Conservation (phyloP, 2,113 vertebrate genomes). For the Melanerpes formicivorus region DNA sequence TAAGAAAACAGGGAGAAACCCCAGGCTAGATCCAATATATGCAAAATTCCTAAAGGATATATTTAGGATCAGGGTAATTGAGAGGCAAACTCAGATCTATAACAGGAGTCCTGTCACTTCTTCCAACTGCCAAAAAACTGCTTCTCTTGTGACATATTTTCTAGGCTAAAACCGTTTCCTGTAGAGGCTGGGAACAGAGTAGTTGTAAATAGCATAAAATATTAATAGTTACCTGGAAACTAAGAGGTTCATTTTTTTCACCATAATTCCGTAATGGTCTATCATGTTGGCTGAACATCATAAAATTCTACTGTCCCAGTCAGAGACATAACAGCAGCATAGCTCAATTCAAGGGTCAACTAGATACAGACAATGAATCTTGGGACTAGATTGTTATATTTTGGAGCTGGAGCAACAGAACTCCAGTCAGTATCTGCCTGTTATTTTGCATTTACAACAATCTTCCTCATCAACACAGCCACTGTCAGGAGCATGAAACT, state of each 20-base stretch:
- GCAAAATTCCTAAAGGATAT: conserved; percentile 43
- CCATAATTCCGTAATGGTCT: accelerated
- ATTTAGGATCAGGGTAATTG: conserved; percentile 40
- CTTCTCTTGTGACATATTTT: conserved; percentile 22
- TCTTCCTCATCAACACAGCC: neutral
- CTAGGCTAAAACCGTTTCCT: conserved; percentile 7
- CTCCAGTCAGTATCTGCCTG: neutral
- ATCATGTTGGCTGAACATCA: neutral
- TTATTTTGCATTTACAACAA: neutral
- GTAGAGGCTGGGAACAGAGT: neutral
- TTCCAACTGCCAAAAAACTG: conserved; percentile 45
- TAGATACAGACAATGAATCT: neutral
- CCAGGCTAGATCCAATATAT: conserved; percentile 1
- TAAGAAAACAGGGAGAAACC: neutral
- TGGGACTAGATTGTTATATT: neutral
- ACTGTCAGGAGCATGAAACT: neutral
- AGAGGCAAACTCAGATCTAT: conserved; percentile 42
- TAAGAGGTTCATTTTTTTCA: neutral
- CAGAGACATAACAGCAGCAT: neutral
- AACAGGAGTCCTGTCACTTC: conserved; percentile 53
- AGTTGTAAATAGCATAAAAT: neutral
- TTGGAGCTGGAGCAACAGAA: neutral
- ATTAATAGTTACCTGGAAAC: neutral
- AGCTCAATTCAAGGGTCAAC: neutral
- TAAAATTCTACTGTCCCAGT: conserved; percentile 4